phyloP scores from a whole-genome alignment of 2,888 invertebrate genomes.

The Loripinus fragilis region DNA sequence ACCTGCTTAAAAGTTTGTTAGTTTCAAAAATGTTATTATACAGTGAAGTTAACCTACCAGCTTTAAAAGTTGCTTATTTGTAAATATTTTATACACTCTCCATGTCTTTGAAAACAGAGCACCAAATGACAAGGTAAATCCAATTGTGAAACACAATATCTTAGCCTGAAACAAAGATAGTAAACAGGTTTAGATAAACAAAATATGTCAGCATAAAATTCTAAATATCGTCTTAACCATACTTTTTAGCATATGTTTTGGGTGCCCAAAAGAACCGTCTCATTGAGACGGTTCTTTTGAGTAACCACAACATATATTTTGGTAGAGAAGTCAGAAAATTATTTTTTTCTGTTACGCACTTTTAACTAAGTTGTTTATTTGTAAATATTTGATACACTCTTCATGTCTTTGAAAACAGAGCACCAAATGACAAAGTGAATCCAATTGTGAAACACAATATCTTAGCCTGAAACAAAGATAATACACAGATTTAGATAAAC shows the following conservation, averaged over 20 bases:
- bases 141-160: neutral
- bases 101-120: conserved; percentile 11
- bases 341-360: no score
- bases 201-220: no score
- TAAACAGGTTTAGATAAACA: no score
- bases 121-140: neutral
- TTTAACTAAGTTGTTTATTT: neutral
- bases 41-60: neutral
- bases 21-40: neutral
- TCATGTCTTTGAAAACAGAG: conserved; percentile 8
- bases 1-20: neutral
- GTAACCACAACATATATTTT: no score
- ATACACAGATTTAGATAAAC: no score
- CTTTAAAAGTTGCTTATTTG: neutral
- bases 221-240: no score
- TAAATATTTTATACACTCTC: conserved; percentile 7
- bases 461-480: neutral
- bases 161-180: neutral
- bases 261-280: no score
- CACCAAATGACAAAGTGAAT: neutral
- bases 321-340: no score
- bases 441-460: neutral
- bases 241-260: no score
- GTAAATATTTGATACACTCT: conserved; percentile 4
- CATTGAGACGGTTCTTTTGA: no score